Evolutionary conservation across 2,888 invertebrate genomes (phyloP).

Genomic region (Clostera curtula): DNA sequence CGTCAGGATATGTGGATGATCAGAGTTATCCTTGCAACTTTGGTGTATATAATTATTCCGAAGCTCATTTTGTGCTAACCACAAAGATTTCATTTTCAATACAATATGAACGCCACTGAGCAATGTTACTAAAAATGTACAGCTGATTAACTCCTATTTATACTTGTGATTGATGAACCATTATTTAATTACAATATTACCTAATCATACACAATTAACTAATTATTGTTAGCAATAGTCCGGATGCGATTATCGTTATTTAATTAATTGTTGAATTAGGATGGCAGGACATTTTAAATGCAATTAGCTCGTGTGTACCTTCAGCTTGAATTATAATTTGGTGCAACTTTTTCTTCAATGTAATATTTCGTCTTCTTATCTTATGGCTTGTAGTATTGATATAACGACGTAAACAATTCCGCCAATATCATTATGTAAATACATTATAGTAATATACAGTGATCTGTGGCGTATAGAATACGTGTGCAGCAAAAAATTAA

Average conservation of each 20-base stretch:
- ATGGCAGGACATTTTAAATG: conserved; percentile 4
- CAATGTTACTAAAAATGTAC: conserved; percentile 22
- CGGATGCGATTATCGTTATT: conserved; percentile 13
- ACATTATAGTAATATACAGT: no score
- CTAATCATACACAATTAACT: conserved; percentile 43
- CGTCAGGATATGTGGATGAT: no score
- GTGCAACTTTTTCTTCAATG: no score
- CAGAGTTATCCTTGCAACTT: no score
- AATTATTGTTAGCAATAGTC: conserved; percentile 26
- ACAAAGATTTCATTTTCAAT: conserved; percentile 11
- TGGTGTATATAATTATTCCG: neutral
- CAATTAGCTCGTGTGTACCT: neutral
- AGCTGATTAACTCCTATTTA: conserved; percentile 36
- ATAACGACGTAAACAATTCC: no score
- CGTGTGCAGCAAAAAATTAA: no score
- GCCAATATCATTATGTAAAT: no score
- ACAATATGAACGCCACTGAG: conserved; percentile 4
- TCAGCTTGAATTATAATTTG: neutral
- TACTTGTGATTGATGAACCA: conserved; percentile 33
- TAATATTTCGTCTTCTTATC: no score
- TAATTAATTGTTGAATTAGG: conserved; percentile 17
- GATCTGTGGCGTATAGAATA: no score
- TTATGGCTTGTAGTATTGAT: no score
- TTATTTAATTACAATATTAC: conserved; percentile 44
- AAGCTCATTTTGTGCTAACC: conserved; percentile 2